Conservation (phyloP, 2,797 vertebrate genomes). For the Neopelma chrysocephalum region DNA sequence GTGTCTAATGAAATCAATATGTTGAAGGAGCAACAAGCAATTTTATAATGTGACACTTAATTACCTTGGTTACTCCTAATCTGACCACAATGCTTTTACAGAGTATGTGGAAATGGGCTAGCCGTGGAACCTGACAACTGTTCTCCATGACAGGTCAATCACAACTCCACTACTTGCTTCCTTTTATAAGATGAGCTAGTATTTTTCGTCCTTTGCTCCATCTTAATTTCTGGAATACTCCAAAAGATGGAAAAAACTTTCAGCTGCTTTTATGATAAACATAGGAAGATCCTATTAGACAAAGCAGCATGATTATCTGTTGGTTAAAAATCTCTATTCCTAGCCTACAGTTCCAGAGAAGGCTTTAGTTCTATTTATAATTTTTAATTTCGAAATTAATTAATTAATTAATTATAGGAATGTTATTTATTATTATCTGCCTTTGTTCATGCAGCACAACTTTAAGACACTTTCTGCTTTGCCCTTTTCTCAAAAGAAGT, state of each 20-base stretch:
- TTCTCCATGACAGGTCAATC: background rate
- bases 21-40: background rate
- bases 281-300: background rate
- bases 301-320: rapidly evolving
- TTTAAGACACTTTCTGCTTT: background rate
- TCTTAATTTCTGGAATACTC: background rate
- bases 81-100: background rate
- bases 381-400: background rate
- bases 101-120: background rate
- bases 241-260: background rate
- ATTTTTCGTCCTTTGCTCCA: background rate
- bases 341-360: background rate
- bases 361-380: background rate
- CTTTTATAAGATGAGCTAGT: background rate
- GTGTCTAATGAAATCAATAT: background rate
- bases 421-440: background rate
- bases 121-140: background rate
- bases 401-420: background rate
- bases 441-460: background rate
- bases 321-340: background rate
- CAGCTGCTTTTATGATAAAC: background rate
- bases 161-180: background rate
- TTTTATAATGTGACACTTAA: background rate
- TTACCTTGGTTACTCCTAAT: background rate
- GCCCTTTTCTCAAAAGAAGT: background rate